phyloP scores from a whole-genome alignment of 2,113 vertebrate genomes.

The Corythoichthys intestinalis region DNA sequence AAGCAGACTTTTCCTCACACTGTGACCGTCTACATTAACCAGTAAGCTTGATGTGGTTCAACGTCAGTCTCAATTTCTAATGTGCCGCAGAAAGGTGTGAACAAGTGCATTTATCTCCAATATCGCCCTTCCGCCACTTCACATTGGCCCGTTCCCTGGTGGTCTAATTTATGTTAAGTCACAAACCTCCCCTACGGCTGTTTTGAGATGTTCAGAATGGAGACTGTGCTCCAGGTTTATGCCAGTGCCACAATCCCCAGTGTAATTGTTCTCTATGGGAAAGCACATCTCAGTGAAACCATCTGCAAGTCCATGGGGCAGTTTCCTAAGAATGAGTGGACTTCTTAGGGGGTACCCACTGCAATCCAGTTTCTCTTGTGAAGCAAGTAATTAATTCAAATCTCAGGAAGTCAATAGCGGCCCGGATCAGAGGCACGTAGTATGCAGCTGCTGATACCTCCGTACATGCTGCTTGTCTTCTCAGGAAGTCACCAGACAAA shows the following conservation, averaged over 20 bases:
- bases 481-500: slow-evolving; percentile 60
- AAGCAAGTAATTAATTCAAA: slow-evolving; percentile 81
- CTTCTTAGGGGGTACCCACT: slow-evolving; percentile 74
- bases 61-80: slow-evolving; percentile 31
- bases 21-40: not conserved
- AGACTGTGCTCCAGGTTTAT: slow-evolving; percentile 70
- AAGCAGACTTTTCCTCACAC: not conserved
- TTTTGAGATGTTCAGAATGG: slow-evolving; percentile 76
- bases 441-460: slow-evolving; percentile 69
- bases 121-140: slow-evolving; percentile 71
- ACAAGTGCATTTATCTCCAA: slow-evolving; percentile 60
- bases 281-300: slow-evolving; percentile 75
- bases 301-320: slow-evolving; percentile 80
- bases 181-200: slow-evolving; percentile 79
- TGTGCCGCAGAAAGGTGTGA: slow-evolving; percentile 41
- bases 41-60: not conserved
- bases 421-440: slow-evolving; percentile 66
- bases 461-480: slow-evolving; percentile 56
- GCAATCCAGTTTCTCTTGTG: slow-evolving; percentile 75
- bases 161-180: slow-evolving; percentile 86
- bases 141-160: slow-evolving; percentile 76
- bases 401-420: slow-evolving; percentile 73
- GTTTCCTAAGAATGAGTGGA: slow-evolving; percentile 74
- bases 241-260: slow-evolving; percentile 71
- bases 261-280: slow-evolving; percentile 80